Percentiles rank a stretch among this genome's conserved stretches.
Conservation (phyloP, 2,797 vertebrate species). For the Coregonus ussuriensis region DNA sequence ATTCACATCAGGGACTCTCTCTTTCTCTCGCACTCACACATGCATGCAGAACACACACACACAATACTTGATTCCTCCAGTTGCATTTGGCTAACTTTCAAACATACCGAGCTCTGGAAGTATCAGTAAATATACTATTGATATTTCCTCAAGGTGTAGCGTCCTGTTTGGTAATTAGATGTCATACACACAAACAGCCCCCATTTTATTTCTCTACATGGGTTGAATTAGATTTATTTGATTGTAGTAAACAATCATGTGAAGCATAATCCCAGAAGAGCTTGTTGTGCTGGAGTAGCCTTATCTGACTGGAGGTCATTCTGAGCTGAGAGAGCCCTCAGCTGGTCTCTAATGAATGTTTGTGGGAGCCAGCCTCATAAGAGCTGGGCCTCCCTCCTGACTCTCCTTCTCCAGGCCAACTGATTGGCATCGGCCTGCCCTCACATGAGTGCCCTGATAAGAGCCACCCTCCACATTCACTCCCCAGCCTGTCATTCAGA, state of each 20-base stretch:
- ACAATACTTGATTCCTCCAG: background rate
- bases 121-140: background rate
- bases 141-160: background rate
- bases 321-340: background rate
- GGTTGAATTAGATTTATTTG: background rate
- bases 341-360: conserved; percentile 2
- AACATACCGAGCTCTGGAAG: background rate
- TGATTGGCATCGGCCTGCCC: conserved; percentile 33
- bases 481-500: conserved; percentile 46
- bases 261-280: background rate
- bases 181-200: background rate
- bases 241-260: background rate
- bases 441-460: conserved; percentile 64
- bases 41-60: background rate
- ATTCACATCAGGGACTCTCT: conserved; percentile 8
- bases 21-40: conserved; percentile 16
- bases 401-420: conserved; percentile 25
- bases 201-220: background rate
- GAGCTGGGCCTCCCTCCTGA: conserved; percentile 19
- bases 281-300: background rate
- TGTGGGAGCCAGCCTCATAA: background rate
- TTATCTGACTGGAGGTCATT: background rate
- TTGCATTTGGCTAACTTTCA: background rate
- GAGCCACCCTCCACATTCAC: conserved; percentile 41
- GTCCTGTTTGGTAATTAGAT: background rate